A percentile compares a stretch with the other conserved stretches of the same genome.
These are phyloP conservation scores for Erpornis zantholeuca DNA, from an alignment of 2,113 vertebrate genomes.

Conservation along the genomic window DNA sequence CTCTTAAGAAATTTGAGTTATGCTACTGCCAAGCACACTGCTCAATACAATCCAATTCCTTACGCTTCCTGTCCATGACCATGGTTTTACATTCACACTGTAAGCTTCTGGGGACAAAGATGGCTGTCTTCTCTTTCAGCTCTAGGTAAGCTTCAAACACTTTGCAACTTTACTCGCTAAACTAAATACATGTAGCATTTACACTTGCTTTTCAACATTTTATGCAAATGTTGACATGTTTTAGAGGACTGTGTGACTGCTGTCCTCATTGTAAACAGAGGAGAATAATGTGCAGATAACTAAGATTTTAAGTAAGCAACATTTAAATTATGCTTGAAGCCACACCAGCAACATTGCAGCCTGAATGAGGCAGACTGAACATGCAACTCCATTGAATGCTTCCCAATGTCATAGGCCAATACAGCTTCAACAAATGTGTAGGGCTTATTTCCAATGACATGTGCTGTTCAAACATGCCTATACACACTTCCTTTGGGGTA, in stretches of 20 bases:
- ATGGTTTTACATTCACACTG: not conserved
- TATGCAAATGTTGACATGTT: not conserved
- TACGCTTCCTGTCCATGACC: not conserved
- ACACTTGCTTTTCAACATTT: not conserved
- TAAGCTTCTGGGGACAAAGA: not conserved
- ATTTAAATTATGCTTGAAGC: not conserved
- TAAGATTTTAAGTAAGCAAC: not conserved
- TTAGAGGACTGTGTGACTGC: not conserved
- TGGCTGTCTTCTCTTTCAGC: not conserved
- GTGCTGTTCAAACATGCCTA: not conserved
- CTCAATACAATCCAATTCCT: not conserved
- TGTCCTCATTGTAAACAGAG: not conserved
- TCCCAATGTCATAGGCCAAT: not conserved
- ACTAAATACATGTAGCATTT: not conserved
- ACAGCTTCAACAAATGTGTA: not conserved
- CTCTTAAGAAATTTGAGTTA: not conserved
- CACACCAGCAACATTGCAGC: not conserved
- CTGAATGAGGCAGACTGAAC: not conserved
- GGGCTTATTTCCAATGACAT: not conserved
- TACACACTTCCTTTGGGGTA: not conserved
- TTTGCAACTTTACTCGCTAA: not conserved
- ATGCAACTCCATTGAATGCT: not conserved
- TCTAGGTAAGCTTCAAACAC: not conserved
- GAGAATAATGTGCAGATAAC: not conserved
- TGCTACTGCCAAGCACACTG: not conserved